Base-by-base conservation (phyloP, 2,797 vertebrate genomes). In the Heteromormyrus szaboi region DNA sequence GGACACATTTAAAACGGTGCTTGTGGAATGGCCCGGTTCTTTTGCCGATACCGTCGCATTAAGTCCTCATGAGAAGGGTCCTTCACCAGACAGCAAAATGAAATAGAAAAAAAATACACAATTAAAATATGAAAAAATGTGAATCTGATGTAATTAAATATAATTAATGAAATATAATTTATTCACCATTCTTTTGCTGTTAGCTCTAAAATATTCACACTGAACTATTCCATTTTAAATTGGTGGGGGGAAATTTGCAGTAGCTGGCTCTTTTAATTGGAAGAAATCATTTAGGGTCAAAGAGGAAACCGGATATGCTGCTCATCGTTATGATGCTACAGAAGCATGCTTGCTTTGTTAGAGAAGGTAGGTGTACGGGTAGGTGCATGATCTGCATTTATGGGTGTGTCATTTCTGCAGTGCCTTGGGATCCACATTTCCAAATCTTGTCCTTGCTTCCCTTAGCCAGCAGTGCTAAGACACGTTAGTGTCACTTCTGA, bases 1-100 rank as follows among this genome's bases (percentile, higher is more conserved):
- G 88, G 87, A 90, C 87, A 88, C 91, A 91, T 89, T 59, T 76
- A 83, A 12, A 2, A 29, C 5, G 85, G 72, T 12, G 11, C 54
- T 85, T 51, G 88, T 72, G 11, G 33, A 12, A 85, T 89, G 81
- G n/a, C 76, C 54, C 56, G 54, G 85, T 90, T 89, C 46, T 89
- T 88, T 86, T 88, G 68, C 88, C 84, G 65, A 3, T 22, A 54
- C 65, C 4, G 33, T 9, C 14, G 17, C 33, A 22, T 37, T 48
- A 56, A 29, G 68, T 11, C 22, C 65, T 81, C 65, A 17, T 79
- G 37, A 79, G n/a, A 37, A 59, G 46, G 6, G 50, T 12, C 37
- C 56, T 56, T 29, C 50, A 54, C 41, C 84, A 85, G 54, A 8
- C n/a, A 12, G 83, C 41, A 53, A 62, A 83, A 59, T 44, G 12